Conservation (phyloP, 23 tunicate species). For the Styela clava region DNA sequence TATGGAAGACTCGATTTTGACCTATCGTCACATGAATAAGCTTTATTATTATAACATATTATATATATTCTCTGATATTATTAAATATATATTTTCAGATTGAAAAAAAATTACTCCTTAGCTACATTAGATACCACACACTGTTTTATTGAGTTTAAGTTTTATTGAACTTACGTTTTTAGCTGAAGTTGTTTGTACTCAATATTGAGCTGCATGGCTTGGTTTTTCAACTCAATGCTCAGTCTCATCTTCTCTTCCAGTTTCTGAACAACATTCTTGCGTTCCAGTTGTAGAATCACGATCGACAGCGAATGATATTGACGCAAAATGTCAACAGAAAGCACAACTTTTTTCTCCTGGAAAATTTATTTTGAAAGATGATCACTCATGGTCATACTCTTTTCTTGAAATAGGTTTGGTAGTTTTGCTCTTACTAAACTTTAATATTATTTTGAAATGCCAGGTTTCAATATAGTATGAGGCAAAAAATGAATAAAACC, state of each 20-base stretch:
- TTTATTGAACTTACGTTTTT: conserved; percentile 32
- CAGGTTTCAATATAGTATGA: neutral
- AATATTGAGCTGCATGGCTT: neutral
- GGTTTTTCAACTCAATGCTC: conserved; percentile 19
- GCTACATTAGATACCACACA: too few species aligned
- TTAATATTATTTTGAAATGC: neutral
- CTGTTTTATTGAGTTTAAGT: too few species aligned
- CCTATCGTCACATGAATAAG: too few species aligned
- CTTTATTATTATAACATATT: too few species aligned
- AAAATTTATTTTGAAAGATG: neutral
- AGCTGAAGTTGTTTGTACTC: neutral
- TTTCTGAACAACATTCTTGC: conserved; percentile 9
- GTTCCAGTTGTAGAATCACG: conserved; percentile 14
- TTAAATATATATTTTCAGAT: too few species aligned
- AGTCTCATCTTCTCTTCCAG: conserved; percentile 13
- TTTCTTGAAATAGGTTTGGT: neutral
- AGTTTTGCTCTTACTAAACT: too few species aligned
- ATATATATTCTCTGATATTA: too few species aligned
- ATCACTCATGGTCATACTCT: neutral
- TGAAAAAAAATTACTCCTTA: too few species aligned
- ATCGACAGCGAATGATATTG: conserved; percentile 8
- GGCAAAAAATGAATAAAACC: neutral
- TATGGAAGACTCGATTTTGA: too few species aligned
- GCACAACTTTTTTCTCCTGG: neutral
- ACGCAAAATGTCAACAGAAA: neutral